Evolutionary conservation across 2,888 invertebrate species (phyloP), one percentile per base, ranked within the genome.

Genomic region (Drosophila cognata): DNA sequence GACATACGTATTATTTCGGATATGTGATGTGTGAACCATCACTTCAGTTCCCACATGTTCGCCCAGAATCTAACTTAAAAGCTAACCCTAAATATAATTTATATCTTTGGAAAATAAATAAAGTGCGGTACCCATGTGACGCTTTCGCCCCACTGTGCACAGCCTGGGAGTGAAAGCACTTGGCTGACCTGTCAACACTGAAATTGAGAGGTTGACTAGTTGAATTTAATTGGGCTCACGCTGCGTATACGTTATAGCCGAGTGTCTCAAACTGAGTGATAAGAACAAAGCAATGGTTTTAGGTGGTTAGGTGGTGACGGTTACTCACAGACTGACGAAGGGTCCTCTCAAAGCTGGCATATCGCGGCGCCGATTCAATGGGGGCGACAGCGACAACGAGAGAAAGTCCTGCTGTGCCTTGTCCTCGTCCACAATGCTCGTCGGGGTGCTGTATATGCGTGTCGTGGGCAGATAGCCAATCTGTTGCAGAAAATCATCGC

Each of bases 251-350:
- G 57, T 25, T 50, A 55, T 38, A 31, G 21, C 21, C 13, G 36
- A 33, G 60, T 48, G 46, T 50, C 13, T 56, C 38, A 60, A 62
- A 65, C 36, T 48, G 48, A 59, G 38, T 58, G 38, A 69, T 67
- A 38, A 33, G 33, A 52, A 28, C 18, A 29, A n/a, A 31, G 29
- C 56, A 71, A 65, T 57, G 56, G 43, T 56, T 57, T 33, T 46
- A 46, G 13, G 7, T 46, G 21, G 21, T 46, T 16, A 21, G 25
- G 28, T 53, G 41, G 29, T 25, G 48, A 18, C n/a, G 48, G 33
- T 21, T 92, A 93, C 93, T 93, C 79, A 93, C 93, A 93, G 88
- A 74, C 93, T 93, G 60, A 93, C 92, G 69, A 92, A 93, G 59
- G 93, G 92, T 75, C 93, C 93, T 71, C 93, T 86, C 59, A 93